Evolutionary conservation across 2,888 invertebrate genomes (phyloP), one percentile per base, ranked within the genome.

Genomic region (Ceraclea dissimilis): DNA sequence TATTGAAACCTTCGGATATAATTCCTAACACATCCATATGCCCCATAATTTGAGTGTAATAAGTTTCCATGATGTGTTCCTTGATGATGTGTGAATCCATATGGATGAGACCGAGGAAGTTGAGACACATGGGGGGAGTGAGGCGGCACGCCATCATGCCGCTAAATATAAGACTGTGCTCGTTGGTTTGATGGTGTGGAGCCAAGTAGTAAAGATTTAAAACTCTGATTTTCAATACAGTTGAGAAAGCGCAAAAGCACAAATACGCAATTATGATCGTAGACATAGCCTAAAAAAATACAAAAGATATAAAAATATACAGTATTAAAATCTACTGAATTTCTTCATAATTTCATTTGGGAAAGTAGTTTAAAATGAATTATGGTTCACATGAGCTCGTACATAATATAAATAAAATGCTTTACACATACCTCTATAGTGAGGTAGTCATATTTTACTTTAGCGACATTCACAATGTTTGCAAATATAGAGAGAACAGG

Each of bases 11-110:
- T 70, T 96, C 91, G 0, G 97, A 90, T 63, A 99, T 91, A 60
- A 99, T 92, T 22, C 91, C 88, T 54, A 99, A 86, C 0, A 99
- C 95, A 72, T 98, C 97, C 95, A 99, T 93, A 70, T 99, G 98
- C 0, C 99, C 99, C 98, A 99, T 99, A 65, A 96, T 86, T 89
- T 91, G 88, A 0, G 98, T 99, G 68, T 98, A 99, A 65, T 91
- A 87, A 0, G 98, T 98, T 75, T 92, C 97, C 74, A 87, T 77
- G 46, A 89, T 79, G 63, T 83, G 82, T 63, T 81, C 79, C 64
- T 86, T 86, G 59, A 93, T 92, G 53, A 95, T 85, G 67, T 96
- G 94, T 34, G 94, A 96, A 73, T 99, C 99, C 88, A 99, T 91
- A 68, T 99, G 99, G 65, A 98, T 93, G 21, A 99, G 78, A 31